Evolutionary conservation across 64 coral and sea anemone species (phyloP), one percentile per base, ranked within the genome.

Genomic region (Montipora capricornis): DNA sequence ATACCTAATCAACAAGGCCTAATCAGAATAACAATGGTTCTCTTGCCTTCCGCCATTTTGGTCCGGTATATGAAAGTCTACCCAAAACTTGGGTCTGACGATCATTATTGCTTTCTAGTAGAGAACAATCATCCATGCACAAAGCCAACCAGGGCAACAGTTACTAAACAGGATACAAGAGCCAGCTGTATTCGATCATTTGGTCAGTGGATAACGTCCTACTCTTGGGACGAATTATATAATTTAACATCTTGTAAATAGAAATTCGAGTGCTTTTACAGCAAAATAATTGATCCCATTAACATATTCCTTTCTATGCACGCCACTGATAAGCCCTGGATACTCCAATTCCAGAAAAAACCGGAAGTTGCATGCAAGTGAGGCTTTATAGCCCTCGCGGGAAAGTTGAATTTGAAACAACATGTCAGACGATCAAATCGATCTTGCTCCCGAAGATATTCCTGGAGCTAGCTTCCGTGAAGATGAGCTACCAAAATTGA

Each of bases 271-370:
- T 89, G 66, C n/a, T 90, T 94, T 47, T 49, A 77, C 37, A 53
- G 49, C 11, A 66, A 20, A 24, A 20, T 90, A 60, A 20, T 8
- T 12, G 51, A 82, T 15, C 70, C 87, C 47, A 49, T 94, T 45
- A 69, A 89, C 73, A 78, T 4, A 48, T 84, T 89, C 37, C 29
- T 90, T 81, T 79, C 93, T 59, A 68, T 95, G 59, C 47, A 89
- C 29, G 66, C 49, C 12, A 94, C 79, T 47, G 93, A 94, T 22
- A 95, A 90, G 59, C 93, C 93, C 20, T 90, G 87, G 87, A 83
- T 95, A 26, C 26, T 26, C 26, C 26, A 26, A 26, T 26, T 26
- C 1, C 26, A 26, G 26, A 26, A 26, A 26, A 26, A 26, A 26
- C 26, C 26, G 26, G 26, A 26, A 26, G 26, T 26, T 26, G 26